Percentiles rank a stretch among this genome's conserved stretches.
phyloP scores from a whole-genome alignment of 2,888 invertebrate species.

The Folsomia candida region DNA sequence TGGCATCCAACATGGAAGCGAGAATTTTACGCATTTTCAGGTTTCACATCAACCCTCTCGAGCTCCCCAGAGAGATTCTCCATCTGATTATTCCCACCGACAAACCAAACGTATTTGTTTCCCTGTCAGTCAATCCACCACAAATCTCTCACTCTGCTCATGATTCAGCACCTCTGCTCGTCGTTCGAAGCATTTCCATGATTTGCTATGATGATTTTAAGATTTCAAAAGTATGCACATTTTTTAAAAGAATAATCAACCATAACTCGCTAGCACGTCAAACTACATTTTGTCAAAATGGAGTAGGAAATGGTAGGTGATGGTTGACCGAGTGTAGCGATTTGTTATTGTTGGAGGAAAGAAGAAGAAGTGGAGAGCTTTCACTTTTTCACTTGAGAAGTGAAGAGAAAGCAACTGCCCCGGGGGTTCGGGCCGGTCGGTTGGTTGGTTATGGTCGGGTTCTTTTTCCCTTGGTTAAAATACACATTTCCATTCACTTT shows the following conservation, averaged over 20 bases:
- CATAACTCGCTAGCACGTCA: too few relatives aligned
- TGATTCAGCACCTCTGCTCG: too few relatives aligned
- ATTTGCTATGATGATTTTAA: too few relatives aligned
- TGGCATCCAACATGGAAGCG: not conserved
- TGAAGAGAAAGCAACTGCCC: slow-evolving; percentile 1
- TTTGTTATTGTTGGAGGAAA: not conserved
- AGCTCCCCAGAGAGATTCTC: not conserved
- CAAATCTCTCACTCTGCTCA: not conserved
- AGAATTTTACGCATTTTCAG: not conserved
- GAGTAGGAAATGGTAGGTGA: not conserved
- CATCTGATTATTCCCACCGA: slow-evolving; percentile 3
- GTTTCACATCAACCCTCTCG: not conserved
- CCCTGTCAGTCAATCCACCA: not conserved
- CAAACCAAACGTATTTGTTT: not conserved
- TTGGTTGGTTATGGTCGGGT: not conserved
- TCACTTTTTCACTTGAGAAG: not conserved
- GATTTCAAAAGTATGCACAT: too few relatives aligned
- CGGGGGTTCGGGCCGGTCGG: not conserved
- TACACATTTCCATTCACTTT: not conserved
- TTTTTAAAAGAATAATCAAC: too few relatives aligned
- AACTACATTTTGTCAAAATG: too few relatives aligned
- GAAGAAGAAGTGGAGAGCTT: not conserved
- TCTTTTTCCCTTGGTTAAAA: not conserved
- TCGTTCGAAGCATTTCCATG: too few relatives aligned
- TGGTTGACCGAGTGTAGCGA: slow-evolving; percentile 5